Percentiles rank a stretch among this genome's conserved stretches.
These are phyloP conservation scores for Monopterus albus DNA, from an alignment of 2,113 vertebrate genomes.

Conservation along the genomic window DNA sequence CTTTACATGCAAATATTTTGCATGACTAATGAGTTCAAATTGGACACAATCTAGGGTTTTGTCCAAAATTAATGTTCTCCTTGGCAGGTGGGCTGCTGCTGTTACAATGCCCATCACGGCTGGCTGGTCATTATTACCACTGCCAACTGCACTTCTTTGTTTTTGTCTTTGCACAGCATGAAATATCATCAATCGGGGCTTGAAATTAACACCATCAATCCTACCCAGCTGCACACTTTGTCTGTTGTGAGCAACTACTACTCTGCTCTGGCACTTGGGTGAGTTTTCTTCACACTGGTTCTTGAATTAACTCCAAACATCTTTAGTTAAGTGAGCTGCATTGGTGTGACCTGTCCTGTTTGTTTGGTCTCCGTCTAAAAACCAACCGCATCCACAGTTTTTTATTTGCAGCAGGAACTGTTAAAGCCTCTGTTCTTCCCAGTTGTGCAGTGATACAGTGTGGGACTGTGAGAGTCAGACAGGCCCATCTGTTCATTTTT, in stretches of 20 bases:
- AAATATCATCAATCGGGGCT: constrained; percentile 19
- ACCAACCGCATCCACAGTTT: background rate
- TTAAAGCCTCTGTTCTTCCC: constrained; percentile 6
- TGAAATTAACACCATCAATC: constrained; percentile 32
- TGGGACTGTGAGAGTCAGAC: constrained; percentile 17
- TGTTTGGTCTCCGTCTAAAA: constrained; percentile 8
- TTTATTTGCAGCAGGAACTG: constrained; percentile 10
- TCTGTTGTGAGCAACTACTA: constrained; percentile 12
- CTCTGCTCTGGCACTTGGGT: constrained; percentile 5
- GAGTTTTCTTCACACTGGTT: constrained; percentile 23
- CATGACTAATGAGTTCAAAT: background rate
- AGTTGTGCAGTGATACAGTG: constrained; percentile 26
- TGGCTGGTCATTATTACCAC: constrained; percentile 2
- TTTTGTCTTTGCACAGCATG: constrained; percentile 23
- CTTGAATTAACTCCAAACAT: constrained; percentile 15
- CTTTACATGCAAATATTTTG: background rate
- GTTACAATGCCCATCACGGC: background rate
- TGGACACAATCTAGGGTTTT: constrained; percentile 1
- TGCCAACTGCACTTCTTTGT: constrained; percentile 42
- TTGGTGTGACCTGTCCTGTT: constrained; percentile 11
- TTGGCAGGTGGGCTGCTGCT: constrained; percentile 6
- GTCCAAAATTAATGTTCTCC: constrained; percentile 1
- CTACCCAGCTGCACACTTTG: background rate
- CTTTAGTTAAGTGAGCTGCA: background rate
- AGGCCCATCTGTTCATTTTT: constrained; percentile 45